Evolutionary conservation across 1,140 invertebrate genomes (phyloP), one percentile per base, ranked within the genome.

Genomic region (Episyrphus balteatus): DNA sequence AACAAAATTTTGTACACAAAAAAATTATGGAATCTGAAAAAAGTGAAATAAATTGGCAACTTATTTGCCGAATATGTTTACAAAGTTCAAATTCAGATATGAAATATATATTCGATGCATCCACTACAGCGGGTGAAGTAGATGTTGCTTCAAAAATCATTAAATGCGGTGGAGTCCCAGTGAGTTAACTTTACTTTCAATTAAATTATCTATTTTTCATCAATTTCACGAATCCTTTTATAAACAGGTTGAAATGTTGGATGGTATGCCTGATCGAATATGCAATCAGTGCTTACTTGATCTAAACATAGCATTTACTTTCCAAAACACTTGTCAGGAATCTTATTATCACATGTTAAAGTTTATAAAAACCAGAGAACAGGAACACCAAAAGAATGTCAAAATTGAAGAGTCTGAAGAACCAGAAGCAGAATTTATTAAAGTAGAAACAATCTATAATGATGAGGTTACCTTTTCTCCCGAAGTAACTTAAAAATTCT

Each of bases 21-120:
- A n/a, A n/a, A 26, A 26, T 26, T 26, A 26, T 26, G 21, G 21
- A 26, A 5, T 26, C 21, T 26, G 21, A 26, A 26, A 26, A 26
- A 26, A 26, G 21, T 26, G 21, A 26, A 26, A 26, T 26, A 26
- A 26, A 26, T 26, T 26, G 21, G 21, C 21, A 26, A 26, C 21
- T 47, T 14, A 49, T 52, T 41, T 52, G 51, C 33, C 44, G 61
- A 17, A 62, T 64, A 37, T 65, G 62, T 31, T 44, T 62, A 31
- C 38, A 53, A 41, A 34, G 48, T 12, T 55, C 56, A 3, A 49
- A 54, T 19, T 50, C 49, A 9, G 57, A 60, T n/a, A 48, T 59
- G 10, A 50, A 52, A 8, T 3, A 34, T 13, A 51, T 56, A 46
- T 46, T 59, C 31, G 48, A 42, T 9, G 26, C n/a, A 0, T 45